These are phyloP conservation scores for Arenicola marina DNA, from an alignment of 2,888 invertebrate genomes.

Conservation along the genomic window DNA sequence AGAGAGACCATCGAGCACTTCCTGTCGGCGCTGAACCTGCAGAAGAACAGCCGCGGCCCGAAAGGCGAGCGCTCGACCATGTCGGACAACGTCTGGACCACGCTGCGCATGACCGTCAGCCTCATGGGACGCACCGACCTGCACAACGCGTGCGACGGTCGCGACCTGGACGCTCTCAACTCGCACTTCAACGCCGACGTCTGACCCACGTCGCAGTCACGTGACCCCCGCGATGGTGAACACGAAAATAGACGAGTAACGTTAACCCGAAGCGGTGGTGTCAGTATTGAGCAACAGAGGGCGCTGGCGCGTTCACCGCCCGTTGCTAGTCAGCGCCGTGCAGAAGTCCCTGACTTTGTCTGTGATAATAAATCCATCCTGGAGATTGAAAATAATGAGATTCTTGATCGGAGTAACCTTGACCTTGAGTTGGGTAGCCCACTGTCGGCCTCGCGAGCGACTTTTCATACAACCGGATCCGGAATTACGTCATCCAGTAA, in stretches of 20 bases:
- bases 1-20: conserved; percentile 96
- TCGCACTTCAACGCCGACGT: conserved; percentile 44
- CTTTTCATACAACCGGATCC: no score
- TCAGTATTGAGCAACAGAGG: neutral
- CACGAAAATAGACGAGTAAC: no score
- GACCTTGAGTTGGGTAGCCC: no score
- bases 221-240: no score
- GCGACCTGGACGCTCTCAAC: conserved; percentile 59
- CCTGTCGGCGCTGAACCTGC: conserved; percentile 88
- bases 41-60: conserved; percentile 72
- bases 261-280: neutral
- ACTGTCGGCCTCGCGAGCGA: no score
- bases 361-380: no score
- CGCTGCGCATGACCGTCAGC: conserved; percentile 82
- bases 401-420: no score
- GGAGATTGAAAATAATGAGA: no score
- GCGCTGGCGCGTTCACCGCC: no score
- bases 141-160: conserved; percentile 65
- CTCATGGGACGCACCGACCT: conserved; percentile 72
- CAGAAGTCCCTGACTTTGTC: no score
- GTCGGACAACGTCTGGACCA: conserved; percentile 95
- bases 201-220: neutral
- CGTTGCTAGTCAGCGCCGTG: no score
- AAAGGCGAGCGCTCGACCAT: conserved; percentile 65
- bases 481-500: no score